Conservation (phyloP, 1,140 invertebrate genomes). For the Armadillidium nasatum region DNA sequence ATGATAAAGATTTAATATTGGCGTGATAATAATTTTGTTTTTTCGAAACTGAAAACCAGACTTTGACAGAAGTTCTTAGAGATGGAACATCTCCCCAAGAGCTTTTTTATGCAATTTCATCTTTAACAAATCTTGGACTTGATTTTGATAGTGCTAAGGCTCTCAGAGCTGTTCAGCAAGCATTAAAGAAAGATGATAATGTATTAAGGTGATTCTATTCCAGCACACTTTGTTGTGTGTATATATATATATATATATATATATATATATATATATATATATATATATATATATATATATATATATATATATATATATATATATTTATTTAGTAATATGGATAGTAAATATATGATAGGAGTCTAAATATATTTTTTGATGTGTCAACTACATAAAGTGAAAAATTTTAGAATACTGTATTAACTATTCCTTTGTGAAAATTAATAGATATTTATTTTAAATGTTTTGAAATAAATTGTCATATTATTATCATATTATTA, state of each 20-base stretch:
- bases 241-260: background rate
- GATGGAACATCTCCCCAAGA: conserved; percentile 52
- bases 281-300: background rate
- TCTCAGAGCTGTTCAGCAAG: conserved; percentile 61
- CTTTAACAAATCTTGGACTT: conserved; percentile 49
- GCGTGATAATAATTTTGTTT: too few relatives aligned
- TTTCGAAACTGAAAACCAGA: conserved; percentile 39
- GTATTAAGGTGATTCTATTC: conserved; percentile 59
- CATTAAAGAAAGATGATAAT: conserved; percentile 71
- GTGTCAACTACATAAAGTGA: too few relatives aligned
- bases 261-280: background rate
- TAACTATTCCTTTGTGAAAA: too few relatives aligned
- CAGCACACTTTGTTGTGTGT: background rate
- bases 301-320: background rate
- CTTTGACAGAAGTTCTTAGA: conserved; percentile 50
- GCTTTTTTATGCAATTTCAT: conserved; percentile 52
- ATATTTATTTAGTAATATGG: background rate
- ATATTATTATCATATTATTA: too few relatives aligned
- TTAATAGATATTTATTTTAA: too few relatives aligned
- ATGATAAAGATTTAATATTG: too few relatives aligned
- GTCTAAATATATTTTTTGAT: too few relatives aligned
- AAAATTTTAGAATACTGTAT: too few relatives aligned
- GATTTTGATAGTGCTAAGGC: conserved; percentile 54
- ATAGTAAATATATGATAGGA: too few relatives aligned
- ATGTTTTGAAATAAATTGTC: too few relatives aligned